These are phyloP conservation scores for Aelia acuminata DNA, from an alignment of 2,888 invertebrate genomes.

Conservation along the genomic window DNA sequence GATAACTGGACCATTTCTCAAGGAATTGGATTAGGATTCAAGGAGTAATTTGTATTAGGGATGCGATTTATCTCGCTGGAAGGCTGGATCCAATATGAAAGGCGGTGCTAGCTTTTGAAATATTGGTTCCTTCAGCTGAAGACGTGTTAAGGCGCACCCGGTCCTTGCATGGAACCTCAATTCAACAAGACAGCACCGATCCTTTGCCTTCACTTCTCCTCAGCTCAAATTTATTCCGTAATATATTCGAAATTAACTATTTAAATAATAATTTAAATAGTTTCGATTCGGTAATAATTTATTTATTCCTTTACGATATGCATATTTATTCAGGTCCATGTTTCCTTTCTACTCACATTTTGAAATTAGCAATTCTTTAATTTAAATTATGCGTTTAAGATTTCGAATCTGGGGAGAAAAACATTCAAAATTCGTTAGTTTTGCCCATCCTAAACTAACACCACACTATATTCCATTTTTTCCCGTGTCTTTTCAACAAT, in stretches of 20 bases:
- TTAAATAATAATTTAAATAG: neutral
- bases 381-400: no score
- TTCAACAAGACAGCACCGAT: constrained; percentile 19
- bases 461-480: no score
- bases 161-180: neutral
- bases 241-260: no score
- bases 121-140: neutral
- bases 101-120: neutral
- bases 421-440: no score
- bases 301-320: no score
- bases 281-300: neutral
- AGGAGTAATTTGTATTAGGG: constrained; percentile 29
- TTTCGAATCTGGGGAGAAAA: no score
- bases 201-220: neutral
- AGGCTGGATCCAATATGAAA: neutral
- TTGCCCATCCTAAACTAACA: no score
- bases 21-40: constrained; percentile 12
- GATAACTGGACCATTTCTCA: neutral
- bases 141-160: neutral
- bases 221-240: neutral
- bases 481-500: no score
- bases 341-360: no score
- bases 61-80: neutral
- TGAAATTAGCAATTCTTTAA: no score
- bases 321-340: no score